Conservation (phyloP, 2,797 vertebrate genomes). For the Galagoides demidoff region DNA sequence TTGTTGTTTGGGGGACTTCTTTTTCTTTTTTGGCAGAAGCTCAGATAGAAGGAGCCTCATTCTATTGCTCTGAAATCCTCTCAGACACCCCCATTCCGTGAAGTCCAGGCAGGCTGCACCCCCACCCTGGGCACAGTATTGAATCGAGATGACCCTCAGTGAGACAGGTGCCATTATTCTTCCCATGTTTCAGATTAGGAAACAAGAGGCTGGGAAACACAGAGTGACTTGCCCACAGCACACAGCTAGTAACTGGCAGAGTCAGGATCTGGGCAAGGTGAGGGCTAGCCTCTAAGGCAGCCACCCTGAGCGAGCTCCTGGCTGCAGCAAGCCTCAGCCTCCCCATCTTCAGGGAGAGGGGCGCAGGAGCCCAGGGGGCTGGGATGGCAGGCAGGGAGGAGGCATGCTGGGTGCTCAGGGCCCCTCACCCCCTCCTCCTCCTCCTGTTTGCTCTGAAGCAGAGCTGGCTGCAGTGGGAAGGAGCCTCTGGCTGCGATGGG, state of each 20-base stretch:
- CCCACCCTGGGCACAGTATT: too few species aligned
- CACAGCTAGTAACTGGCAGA: not conserved
- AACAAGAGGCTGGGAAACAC: not conserved
- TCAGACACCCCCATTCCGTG: not conserved
- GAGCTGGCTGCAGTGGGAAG: slow-evolving; percentile 13
- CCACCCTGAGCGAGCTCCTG: not conserved
- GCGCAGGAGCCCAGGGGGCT: not conserved
- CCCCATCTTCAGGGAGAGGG: not conserved
- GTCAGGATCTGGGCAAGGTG: not conserved
- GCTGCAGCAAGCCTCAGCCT: not conserved
- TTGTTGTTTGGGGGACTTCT: not conserved
- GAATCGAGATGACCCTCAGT: not conserved
- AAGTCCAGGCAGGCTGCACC: not conserved
- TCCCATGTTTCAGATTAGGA: not conserved
- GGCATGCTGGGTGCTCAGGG: accelerated
- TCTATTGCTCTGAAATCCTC: not conserved
- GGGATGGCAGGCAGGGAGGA: not conserved
- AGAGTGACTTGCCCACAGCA: not conserved
- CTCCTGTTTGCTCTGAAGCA: not conserved
- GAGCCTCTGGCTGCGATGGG: slow-evolving; percentile 33
- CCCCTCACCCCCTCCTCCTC: not conserved
- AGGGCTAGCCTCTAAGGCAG: not conserved
- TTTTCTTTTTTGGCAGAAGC: not conserved
- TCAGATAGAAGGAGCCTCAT: not conserved
- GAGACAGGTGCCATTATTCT: too few species aligned